Base-by-base conservation (phyloP, 1,140 invertebrate species). In the Lerema accius region DNA sequence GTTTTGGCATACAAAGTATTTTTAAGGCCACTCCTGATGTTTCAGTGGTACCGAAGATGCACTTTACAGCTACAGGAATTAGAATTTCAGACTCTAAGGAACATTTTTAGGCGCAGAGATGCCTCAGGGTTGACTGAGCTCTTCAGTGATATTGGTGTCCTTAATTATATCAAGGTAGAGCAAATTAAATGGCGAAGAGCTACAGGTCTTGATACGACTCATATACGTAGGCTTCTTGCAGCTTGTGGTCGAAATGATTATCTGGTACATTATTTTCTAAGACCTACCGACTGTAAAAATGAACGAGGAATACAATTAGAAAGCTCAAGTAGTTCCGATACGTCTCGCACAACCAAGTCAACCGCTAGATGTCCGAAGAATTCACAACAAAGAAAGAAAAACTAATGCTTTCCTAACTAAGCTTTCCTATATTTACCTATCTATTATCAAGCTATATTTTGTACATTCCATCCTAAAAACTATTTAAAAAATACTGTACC, bases 131-230 rank as follows among this genome's bases (percentile, higher is more conserved):
- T 49, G 13, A 32, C 15, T 16, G 13, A 49, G 9, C 10, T 23
- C 0, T 49, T 35, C 23, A 28, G 23, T 9, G 48, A 50, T 13
- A 28, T 50, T 14, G 48, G 14, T 17, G 6, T 50, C 35, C 28
- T 50, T 1, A 50, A 50, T 15, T 50, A 50, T 50, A 50, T 50
- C 15, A 50, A 50, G 28, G 15, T 50, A 17, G 26, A 50, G 14
- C 26, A 50, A 37, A 50, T 50, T n/a, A 50, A 10, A 50, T 50
- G 48, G 48, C 28, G 9, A 15, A 50, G 49, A 19, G 49, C 50
- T 14, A 53, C 50, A 0, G 50, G 50, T 35, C 16, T 53, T 11
- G 14, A 53, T 40, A 53, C 50, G 13, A 19, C 15, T 23, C 50
- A 53, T 11, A n/a, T 53, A 2, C 50, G 50, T 0, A 35, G 50